These are phyloP conservation scores for Limosa lapponica DNA, from an alignment of 2,797 vertebrate species.

Conservation along the genomic window DNA sequence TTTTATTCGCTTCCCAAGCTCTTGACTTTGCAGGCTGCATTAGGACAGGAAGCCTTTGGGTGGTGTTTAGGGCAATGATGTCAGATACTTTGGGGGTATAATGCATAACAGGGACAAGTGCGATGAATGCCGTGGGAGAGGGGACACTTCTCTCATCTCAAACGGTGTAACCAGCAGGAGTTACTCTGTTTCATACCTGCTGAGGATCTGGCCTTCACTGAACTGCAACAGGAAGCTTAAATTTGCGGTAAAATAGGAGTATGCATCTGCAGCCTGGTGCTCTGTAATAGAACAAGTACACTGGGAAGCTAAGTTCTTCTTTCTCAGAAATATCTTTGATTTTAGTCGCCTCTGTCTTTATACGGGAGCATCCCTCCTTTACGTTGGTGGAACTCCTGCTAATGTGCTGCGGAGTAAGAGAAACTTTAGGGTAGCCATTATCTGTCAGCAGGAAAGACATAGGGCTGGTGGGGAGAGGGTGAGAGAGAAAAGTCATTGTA, in stretches of 20 bases:
- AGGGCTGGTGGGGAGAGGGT: neutral
- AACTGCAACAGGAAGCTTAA: neutral
- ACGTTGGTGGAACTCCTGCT: neutral
- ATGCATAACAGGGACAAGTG: neutral
- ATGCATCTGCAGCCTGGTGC: neutral
- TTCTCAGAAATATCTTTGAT: neutral
- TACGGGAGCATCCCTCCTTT: neutral
- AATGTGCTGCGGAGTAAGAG: neutral
- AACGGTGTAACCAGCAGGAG: neutral
- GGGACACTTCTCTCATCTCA: neutral
- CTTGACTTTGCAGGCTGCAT: conserved; percentile 4
- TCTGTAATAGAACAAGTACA: neutral
- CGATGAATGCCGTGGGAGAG: neutral
- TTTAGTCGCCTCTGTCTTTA: neutral
- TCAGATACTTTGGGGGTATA: neutral
- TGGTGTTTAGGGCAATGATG: neutral
- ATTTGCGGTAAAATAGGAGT: neutral
- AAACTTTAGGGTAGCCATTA: neutral
- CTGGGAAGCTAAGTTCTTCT: neutral
- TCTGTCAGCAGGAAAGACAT: neutral
- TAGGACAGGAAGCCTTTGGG: conserved; percentile 32
- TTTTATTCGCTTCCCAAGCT: conserved; percentile 40
- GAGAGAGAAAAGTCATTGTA: neutral
- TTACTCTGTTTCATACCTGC: neutral
- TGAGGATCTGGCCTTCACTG: neutral